These are phyloP conservation scores for Pogonocichla stellata DNA, from an alignment of 2,113 vertebrate species.

Conservation along the genomic window DNA sequence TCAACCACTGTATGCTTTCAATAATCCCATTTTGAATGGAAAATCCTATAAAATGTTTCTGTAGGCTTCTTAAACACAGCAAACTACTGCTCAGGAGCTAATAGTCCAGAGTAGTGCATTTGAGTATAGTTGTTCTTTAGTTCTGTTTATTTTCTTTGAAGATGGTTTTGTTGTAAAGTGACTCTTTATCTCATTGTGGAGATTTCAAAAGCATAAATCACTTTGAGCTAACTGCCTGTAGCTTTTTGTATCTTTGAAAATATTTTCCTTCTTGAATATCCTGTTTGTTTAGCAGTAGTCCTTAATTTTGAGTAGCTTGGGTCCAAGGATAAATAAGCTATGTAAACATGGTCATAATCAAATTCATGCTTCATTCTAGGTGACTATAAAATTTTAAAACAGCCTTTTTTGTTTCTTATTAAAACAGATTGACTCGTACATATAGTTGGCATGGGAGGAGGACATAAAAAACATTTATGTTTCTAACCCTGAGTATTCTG, in stretches of 20 bases:
- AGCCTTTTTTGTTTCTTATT: background rate
- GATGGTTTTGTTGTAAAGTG: background rate
- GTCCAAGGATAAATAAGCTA: background rate
- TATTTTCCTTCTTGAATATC: background rate
- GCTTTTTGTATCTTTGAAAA: background rate
- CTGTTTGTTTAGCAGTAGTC: background rate
- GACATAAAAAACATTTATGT: background rate
- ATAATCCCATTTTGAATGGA: slow-evolving; percentile 18
- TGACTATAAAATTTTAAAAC: background rate
- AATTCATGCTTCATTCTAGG: background rate
- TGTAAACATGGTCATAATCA: background rate
- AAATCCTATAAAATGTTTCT: slow-evolving; percentile 24
- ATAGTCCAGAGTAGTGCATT: background rate
- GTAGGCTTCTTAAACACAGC: background rate
- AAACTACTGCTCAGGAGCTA: background rate
- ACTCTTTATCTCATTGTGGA: background rate
- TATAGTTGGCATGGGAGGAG: background rate
- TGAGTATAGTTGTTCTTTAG: background rate
- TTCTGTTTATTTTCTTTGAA: slow-evolving; percentile 14
- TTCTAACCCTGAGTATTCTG: background rate
- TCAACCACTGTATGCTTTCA: background rate
- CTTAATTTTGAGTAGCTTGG: background rate
- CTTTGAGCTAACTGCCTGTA: background rate
- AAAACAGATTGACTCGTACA: background rate
- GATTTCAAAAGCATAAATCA: background rate